Evolutionary conservation across 2,797 vertebrate genomes (phyloP), one percentile per base, ranked within the genome.

Genomic region (Eutrigla gurnardus): DNA sequence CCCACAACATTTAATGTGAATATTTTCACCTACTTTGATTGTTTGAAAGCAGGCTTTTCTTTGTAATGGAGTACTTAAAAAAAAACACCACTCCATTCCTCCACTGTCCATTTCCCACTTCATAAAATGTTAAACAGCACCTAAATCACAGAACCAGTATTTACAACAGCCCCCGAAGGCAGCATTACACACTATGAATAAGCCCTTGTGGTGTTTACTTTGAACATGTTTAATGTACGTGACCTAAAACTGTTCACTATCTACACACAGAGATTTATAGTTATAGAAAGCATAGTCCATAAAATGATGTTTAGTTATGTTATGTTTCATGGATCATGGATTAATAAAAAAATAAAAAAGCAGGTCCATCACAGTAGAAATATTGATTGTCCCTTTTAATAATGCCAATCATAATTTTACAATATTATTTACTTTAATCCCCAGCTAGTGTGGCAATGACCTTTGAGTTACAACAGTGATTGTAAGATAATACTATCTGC

Each of bases 401-500:
- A 46, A 18, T 37, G 17, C 43, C 32, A 35, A 62, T 3, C 17
- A 75, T 14, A 12, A 9, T 50, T 50, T 17, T 36, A 33, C n/a
- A 14, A 9, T 39, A 5, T 3, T 8, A 46, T 37, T 53, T 2
- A 40, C 10, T 71, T 64, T 14, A 49, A 18, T 45, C 35, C 35
- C 40, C 12, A 18, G 36, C 35, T 0, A 0, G 4, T 17, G 3
- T 11, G 11, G 43, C 4, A 55, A 36, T 65, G 68, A 90, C 65
- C 87, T 83, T 83, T 87, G 77, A 55, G 87, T 86, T 87, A 81
- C 25, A 52, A 10, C 53, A 36, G 25, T 14, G 13, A 75, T 49
- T 60, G 57, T 61, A 32, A 14, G 13, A 63, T 82, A 67, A 74
- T 73, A 78, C 75, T 43, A 76, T 70, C 65, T 68, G 63, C 72